phyloP scores from a whole-genome alignment of 2,888 invertebrate genomes.

The Noctua comes region DNA sequence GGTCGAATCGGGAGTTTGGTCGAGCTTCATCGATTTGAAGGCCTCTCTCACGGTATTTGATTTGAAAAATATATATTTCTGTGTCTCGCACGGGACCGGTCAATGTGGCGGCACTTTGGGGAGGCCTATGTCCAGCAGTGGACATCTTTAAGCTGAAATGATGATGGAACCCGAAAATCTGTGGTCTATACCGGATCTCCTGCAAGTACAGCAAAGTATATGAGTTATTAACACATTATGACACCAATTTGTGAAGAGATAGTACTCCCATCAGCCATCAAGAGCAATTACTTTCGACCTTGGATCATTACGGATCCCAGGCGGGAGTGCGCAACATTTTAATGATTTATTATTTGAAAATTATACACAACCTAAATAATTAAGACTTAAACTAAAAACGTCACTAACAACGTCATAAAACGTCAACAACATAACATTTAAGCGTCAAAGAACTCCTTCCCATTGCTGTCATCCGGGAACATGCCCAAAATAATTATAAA shows the following conservation, averaged over 20 bases:
- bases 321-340: slow-evolving; percentile 60
- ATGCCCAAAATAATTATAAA: no score
- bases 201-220: background rate
- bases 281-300: slow-evolving; percentile 58
- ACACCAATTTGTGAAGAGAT: slow-evolving; percentile 44
- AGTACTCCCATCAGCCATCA: slow-evolving; percentile 42
- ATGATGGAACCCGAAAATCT: no score
- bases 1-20: background rate
- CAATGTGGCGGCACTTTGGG: no score
- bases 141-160: no score
- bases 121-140: no score
- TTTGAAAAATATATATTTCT: slow-evolving; percentile 4
- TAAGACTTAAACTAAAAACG: no score
- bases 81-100: no score
- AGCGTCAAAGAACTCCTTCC: background rate
- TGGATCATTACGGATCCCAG: slow-evolving; percentile 58
- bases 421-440: background rate
- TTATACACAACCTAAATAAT: background rate
- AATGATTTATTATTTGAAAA: background rate
- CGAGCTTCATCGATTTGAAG: slow-evolving; percentile 27
- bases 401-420: background rate
- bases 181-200: no score
- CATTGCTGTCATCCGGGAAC: background rate
- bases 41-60: slow-evolving; percentile 40
- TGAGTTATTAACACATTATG: slow-evolving; percentile 28